A percentile compares a stretch with the other conserved stretches of the same genome.
phyloP scores from a whole-genome alignment of 2,113 vertebrate species.

The Amphiprion ocellaris region DNA sequence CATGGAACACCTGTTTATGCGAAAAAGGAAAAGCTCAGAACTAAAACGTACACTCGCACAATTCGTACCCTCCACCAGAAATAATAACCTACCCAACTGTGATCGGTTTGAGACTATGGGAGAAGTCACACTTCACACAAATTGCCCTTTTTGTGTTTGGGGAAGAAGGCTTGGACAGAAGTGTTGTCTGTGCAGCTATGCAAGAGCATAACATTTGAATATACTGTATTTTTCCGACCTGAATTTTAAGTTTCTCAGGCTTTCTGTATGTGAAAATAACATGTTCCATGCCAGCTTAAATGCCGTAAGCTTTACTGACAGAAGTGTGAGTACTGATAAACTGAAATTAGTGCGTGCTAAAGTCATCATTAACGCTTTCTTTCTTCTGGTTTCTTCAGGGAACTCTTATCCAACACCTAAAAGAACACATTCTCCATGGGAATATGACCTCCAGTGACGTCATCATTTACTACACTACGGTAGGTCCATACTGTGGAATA shows the following conservation, averaged over 20 bases:
- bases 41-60: slow-evolving; percentile 7
- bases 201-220: not conserved
- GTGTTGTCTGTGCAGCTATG: not conserved
- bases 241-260: no score
- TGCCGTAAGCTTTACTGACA: not conserved
- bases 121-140: slow-evolving; percentile 42
- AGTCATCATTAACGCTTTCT: not conserved
- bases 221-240: not conserved
- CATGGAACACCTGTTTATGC: slow-evolving; percentile 37
- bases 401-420: slow-evolving; percentile 94
- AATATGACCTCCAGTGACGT: slow-evolving; percentile 90
- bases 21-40: slow-evolving; percentile 23
- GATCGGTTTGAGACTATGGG: slow-evolving; percentile 34
- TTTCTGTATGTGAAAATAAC: not conserved
- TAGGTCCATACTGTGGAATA: slow-evolving; percentile 63
- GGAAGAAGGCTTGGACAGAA: not conserved
- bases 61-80: slow-evolving; percentile 25
- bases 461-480: slow-evolving; percentile 97
- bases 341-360: not conserved
- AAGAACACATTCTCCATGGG: slow-evolving; percentile 95
- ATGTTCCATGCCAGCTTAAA: no score
- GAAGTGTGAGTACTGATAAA: not conserved
- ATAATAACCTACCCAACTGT: slow-evolving; percentile 47
- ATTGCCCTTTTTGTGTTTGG: slow-evolving; percentile 36
- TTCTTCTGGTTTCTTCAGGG: slow-evolving; percentile 83